phyloP scores from a whole-genome alignment of 2,888 invertebrate species.

The Axea sp. region DNA sequence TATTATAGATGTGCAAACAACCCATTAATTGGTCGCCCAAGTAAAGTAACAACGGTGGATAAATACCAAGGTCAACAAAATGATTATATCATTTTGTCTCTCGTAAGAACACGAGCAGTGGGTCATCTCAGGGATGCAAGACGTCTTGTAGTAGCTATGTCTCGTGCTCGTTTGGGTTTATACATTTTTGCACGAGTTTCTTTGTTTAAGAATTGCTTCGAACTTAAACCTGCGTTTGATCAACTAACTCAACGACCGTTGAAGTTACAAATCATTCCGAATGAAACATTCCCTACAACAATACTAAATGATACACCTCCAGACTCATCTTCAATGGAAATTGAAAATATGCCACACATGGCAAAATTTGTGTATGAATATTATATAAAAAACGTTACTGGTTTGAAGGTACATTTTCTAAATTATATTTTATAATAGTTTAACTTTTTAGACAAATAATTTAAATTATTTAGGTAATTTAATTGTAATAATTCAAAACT shows the following conservation, averaged over 20 bases:
- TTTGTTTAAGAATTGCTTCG: slow-evolving; percentile 97
- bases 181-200: slow-evolving; percentile 96
- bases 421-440: not conserved
- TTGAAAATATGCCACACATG: slow-evolving; percentile 96
- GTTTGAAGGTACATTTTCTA: slow-evolving; percentile 80
- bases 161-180: slow-evolving; percentile 96
- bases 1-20: slow-evolving; percentile 92
- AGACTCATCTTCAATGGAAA: slow-evolving; percentile 81
- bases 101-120: slow-evolving; percentile 97
- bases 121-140: slow-evolving; percentile 98
- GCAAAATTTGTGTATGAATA: slow-evolving; percentile 96
- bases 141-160: slow-evolving; percentile 98
- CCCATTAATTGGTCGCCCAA: slow-evolving; percentile 95
- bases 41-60: slow-evolving; percentile 97
- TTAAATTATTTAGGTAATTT: not conserved
- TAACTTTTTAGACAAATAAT: too few species aligned
- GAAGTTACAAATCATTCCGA: slow-evolving; percentile 88
- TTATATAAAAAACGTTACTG: slow-evolving; percentile 88
- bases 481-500: too few species aligned
- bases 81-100: slow-evolving; percentile 96
- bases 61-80: slow-evolving; percentile 99
- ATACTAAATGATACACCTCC: slow-evolving; percentile 80
- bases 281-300: slow-evolving; percentile 89
- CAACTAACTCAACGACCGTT: slow-evolving; percentile 91
- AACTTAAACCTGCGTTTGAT: slow-evolving; percentile 96